Evolutionary conservation across 2,113 vertebrate species (phyloP).

Genomic region (Tragulus kanchil): DNA sequence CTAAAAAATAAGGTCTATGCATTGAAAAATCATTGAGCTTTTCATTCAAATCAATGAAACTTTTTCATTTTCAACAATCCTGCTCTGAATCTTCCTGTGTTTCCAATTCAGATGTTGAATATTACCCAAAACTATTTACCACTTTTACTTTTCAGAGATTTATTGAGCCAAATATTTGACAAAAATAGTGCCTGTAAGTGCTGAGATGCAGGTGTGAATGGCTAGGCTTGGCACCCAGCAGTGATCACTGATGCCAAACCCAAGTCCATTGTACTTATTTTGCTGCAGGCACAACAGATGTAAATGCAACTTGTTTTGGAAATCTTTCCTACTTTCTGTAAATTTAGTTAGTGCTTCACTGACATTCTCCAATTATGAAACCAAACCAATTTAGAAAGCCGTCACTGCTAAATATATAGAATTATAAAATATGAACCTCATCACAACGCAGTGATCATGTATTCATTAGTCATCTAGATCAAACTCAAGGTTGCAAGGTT

Average conservation of each 20-base stretch:
- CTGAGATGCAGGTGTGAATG: conserved; percentile 73
- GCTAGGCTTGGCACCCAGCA: conserved; percentile 47
- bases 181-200: conserved; percentile 52
- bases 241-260: conserved; percentile 63
- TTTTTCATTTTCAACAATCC: conserved; percentile 61
- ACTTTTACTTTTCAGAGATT: conserved; percentile 58
- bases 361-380: conserved; percentile 52
- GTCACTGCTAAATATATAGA: conserved; percentile 37
- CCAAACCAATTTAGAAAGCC: conserved; percentile 42
- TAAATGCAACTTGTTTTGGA: conserved; percentile 68
- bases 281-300: conserved; percentile 78
- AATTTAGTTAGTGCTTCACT: conserved; percentile 56
- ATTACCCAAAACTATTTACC: conserved; percentile 44
- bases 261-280: conserved; percentile 70
- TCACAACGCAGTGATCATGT: conserved; percentile 37
- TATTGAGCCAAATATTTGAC: conserved; percentile 66
- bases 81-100: conserved; percentile 43
- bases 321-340: conserved; percentile 42
- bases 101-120: conserved; percentile 30
- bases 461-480: conserved; percentile 57
- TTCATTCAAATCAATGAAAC: conserved; percentile 59
- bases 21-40: conserved; percentile 61
- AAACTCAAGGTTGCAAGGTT: conserved; percentile 48
- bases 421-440: conserved; percentile 53
- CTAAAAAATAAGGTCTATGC: conserved; percentile 4